Evolutionary conservation across 2,797 vertebrate genomes (phyloP), one percentile per base, ranked within the genome.

Genomic region (Mallotus villosus): DNA sequence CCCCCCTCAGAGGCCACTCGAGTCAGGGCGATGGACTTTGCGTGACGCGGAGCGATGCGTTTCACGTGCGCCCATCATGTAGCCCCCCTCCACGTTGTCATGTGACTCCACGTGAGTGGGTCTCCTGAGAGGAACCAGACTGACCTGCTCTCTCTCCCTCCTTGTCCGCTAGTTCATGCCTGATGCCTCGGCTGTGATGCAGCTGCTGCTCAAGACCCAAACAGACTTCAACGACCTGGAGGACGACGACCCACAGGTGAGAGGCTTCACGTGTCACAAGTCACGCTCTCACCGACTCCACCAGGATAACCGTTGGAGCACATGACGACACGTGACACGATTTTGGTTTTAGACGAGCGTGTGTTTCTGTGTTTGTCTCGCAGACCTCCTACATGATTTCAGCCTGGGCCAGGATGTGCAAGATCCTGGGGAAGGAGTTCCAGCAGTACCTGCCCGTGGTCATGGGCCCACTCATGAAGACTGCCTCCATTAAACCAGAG

Each of bases 331-430:
- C 3, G 41, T 2, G 2, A 46, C 41, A 12, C 19, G 29, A 24
- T 4, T 8, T n/a, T 61, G 24, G 7, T 17, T 27, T 29, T 22
- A 7, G 16, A 5, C 21, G 1, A 17, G 34, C 22, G 24, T 24
- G 21, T 67, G 60, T 67, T 29, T 32, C 2, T 37, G 7, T 57
- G 4, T 67, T 2, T 63, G 37, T 24, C 5, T 9, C 71, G 5
- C 68, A 99, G 97, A 99, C 99, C 79, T 99, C 98, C 1, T 99
- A 99, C 88, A 99, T 99, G 97, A 99, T 99, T 87, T 99, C 97
- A 0, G 98, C 98, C 3, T 99, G 98, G 98, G 98, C 98, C 70
- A 90, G 98, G 83, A 99, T 99, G 97, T 99, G 98, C 73, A 99
- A 99, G 91, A 99, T 99, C 82, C 92, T 99, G 79, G 98, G 98